Percentiles rank a stretch among this genome's conserved stretches.
These are phyloP conservation scores for Strongylocentrotus purpuratus DNA, from an alignment of 35 echinoderm and acorn worm species.

Conservation along the genomic window DNA sequence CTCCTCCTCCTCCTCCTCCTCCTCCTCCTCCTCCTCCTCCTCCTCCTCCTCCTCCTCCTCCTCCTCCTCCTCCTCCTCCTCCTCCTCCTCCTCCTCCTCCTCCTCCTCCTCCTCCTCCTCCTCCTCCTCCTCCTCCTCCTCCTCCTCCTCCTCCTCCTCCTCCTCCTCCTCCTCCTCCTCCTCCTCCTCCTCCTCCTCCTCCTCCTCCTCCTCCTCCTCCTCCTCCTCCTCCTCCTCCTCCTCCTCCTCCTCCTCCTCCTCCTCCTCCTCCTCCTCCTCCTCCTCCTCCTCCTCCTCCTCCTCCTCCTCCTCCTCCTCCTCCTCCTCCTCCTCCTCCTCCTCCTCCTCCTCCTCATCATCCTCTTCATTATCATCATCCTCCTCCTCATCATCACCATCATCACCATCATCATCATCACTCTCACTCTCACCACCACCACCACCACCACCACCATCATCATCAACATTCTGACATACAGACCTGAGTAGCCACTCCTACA, in stretches of 20 bases:
- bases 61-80: background rate
- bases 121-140: background rate
- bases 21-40: background rate
- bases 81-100: background rate
- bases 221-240: background rate
- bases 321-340: constrained; percentile 4
- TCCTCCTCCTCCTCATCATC: background rate
- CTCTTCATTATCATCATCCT: background rate
- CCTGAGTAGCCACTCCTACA: constrained; percentile 95
- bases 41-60: background rate
- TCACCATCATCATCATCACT: background rate
- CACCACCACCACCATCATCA: background rate
- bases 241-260: background rate
- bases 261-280: background rate
- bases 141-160: background rate
- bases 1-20: background rate
- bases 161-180: background rate
- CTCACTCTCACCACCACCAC: background rate
- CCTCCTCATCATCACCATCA: background rate
- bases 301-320: background rate
- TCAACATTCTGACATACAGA: background rate
- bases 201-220: background rate
- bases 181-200: background rate
- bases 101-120: background rate
- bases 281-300: background rate